phyloP scores from a whole-genome alignment of 2,113 vertebrate genomes.

The Ramphastos sulfuratus region DNA sequence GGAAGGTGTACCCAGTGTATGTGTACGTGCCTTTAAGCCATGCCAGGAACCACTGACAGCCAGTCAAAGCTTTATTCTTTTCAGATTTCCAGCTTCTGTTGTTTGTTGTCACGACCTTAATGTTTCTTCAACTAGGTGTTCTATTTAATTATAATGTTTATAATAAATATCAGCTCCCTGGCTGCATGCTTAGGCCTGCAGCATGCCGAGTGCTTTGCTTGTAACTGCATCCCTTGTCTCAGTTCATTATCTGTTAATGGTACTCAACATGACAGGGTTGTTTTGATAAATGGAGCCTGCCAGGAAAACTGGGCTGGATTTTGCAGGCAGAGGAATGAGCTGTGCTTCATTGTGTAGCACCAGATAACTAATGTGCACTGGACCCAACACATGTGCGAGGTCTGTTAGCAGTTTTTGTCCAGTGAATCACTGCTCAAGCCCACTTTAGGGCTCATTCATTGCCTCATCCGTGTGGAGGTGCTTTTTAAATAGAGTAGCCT shows the following conservation, averaged over 20 bases:
- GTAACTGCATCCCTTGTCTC: conserved; percentile 92
- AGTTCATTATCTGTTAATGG: conserved; percentile 97
- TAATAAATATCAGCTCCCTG: conserved; percentile 85
- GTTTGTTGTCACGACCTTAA: conserved; percentile 39
- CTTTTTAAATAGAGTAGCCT: neutral
- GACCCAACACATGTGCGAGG: neutral
- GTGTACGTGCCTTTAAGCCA: neutral
- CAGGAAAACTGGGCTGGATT: conserved; percentile 89
- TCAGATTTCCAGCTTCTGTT: conserved; percentile 37
- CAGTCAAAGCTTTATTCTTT: neutral
- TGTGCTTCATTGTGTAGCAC: neutral
- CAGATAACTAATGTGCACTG: neutral
- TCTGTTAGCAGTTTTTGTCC: rapidly evolving
- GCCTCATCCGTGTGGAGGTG: neutral
- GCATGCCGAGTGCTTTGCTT: conserved; percentile 86
- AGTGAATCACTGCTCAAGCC: neutral
- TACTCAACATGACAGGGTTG: conserved; percentile 92
- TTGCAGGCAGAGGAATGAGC: conserved; percentile 42
- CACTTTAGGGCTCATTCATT: neutral
- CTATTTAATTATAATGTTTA: conserved; percentile 72
- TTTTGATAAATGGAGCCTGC: conserved; percentile 91
- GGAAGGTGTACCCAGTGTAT: neutral
- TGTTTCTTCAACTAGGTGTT: conserved; percentile 68
- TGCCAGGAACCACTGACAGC: neutral
- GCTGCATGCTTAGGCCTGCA: conserved; percentile 89